Evolutionary conservation across 2,113 vertebrate species (phyloP).

Genomic region (Etheostoma cragini): DNA sequence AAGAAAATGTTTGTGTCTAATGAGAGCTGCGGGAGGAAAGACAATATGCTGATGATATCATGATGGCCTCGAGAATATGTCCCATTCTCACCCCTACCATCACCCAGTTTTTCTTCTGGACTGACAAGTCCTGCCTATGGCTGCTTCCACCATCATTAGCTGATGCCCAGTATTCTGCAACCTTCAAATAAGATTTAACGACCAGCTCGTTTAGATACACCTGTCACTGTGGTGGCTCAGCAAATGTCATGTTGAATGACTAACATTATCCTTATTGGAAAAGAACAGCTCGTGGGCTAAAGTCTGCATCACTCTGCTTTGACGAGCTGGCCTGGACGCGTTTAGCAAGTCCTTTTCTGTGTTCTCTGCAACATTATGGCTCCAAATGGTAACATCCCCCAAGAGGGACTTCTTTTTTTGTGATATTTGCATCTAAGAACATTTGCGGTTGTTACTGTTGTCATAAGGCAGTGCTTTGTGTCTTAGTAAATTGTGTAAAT

Average conservation of each 20-base stretch:
- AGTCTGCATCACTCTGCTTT: background rate
- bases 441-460: slow-evolving; percentile 45
- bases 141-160: slow-evolving; percentile 68
- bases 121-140: slow-evolving; percentile 54
- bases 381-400: slow-evolving; percentile 43
- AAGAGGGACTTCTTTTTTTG: slow-evolving; percentile 18
- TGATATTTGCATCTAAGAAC: slow-evolving; percentile 40
- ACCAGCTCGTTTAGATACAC: slow-evolving; percentile 55
- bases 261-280: slow-evolving; percentile 55
- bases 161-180: slow-evolving; percentile 39
- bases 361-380: slow-evolving; percentile 25
- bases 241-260: slow-evolving; percentile 53
- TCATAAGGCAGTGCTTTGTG: slow-evolving; percentile 40
- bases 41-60: slow-evolving; percentile 54
- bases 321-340: slow-evolving; percentile 7
- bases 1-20: slow-evolving; percentile 33
- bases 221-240: slow-evolving; percentile 57
- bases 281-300: slow-evolving; percentile 51
- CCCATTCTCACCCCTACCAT: slow-evolving; percentile 19
- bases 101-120: slow-evolving; percentile 31
- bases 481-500: slow-evolving; percentile 63
- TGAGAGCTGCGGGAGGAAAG: slow-evolving; percentile 45
- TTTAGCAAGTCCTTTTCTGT: slow-evolving; percentile 41
- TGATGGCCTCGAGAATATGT: slow-evolving; percentile 37
- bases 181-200: slow-evolving; percentile 56